Evolutionary conservation across 2,888 invertebrate genomes (phyloP), one percentile per base, ranked within the genome.

Genomic region (Coelopa pilipes): DNA sequence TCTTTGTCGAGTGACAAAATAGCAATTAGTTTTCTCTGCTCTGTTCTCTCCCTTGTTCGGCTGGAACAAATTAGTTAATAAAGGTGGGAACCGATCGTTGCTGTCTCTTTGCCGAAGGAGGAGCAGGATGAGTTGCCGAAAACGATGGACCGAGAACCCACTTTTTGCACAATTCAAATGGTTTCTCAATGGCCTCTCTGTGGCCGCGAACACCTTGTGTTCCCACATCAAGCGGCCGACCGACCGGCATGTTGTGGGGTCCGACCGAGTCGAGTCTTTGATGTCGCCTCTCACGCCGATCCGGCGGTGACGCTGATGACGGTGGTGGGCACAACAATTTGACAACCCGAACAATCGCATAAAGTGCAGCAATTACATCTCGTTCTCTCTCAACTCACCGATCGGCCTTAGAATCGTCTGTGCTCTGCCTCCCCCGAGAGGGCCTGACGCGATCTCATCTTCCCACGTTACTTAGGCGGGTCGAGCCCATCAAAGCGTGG

Each of bases 51-150:
- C 10, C 13, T 53, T 9, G 53, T 53, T 13, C 10, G 53, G 53
- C 10, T 53, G 15, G 60, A 77, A 75, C 82, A 81, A 82, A 82
- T 82, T 82, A 79, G 83, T 79, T 82, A 83, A 83, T 81, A 82
- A 82, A 83, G 82, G 81, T 82, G 82, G 82, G 81, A 82, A 79
- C n/a, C n/a, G n/a, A 53, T n/a, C 53, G 53, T 53, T 4, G 3
- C 53, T 66, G 49, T 66, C 24, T 70, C 60, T 34, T 3, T 53
- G 15, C 10, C 53, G 53, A 53, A 7, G 34, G 34, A 34, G 7
- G 34, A 34, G 4, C 2, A 34, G 34, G 34, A 53, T 53, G 53
- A 53, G n/a, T 53, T 53, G 53, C 53, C 13, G 10, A 53, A 53
- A 49, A 49, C n/a, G n/a, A 34, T 34, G 34, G 34, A 34, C 34